Evolutionary conservation across 1,140 invertebrate genomes (phyloP).

Genomic region (Zaprionus ornatus): DNA sequence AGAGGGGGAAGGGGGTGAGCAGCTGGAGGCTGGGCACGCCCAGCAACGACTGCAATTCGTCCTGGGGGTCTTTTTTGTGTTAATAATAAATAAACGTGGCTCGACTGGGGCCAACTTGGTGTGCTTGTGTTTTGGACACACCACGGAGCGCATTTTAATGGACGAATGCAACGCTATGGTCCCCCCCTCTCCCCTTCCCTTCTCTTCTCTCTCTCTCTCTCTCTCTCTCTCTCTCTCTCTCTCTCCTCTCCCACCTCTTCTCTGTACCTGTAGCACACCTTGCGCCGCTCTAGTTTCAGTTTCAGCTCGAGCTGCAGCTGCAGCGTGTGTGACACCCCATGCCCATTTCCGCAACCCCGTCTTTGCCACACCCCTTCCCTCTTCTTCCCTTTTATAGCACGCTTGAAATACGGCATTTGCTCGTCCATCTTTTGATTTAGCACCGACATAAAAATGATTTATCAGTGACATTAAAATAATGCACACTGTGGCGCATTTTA

Average conservation of each 20-base stretch:
- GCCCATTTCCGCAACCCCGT: background rate
- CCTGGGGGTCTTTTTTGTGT: conserved; percentile 79
- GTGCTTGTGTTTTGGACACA: conserved; percentile 75
- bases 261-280: background rate
- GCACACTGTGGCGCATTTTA: conserved; percentile 84
- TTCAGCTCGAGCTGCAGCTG: conserved; percentile 7
- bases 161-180: conserved; percentile 66
- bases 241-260: background rate
- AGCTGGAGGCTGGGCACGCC: conserved; percentile 30
- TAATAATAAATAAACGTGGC: conserved; percentile 79
- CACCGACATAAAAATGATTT: conserved; percentile 84
- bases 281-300: background rate
- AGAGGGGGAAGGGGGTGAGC: background rate
- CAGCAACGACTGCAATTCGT: conserved; percentile 69
- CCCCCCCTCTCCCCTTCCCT: background rate
- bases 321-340: conserved; percentile 30
- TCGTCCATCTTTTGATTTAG: conserved; percentile 84
- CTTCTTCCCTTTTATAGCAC: background rate
- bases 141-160: conserved; percentile 76
- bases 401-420: conserved; percentile 80
- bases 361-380: no score
- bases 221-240: no score
- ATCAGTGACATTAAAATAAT: conserved; percentile 84
- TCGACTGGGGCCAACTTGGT: conserved; percentile 27
- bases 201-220: background rate